Base-by-base conservation (phyloP, 2,797 vertebrate species). In the Gambusia yucatana region DNA sequence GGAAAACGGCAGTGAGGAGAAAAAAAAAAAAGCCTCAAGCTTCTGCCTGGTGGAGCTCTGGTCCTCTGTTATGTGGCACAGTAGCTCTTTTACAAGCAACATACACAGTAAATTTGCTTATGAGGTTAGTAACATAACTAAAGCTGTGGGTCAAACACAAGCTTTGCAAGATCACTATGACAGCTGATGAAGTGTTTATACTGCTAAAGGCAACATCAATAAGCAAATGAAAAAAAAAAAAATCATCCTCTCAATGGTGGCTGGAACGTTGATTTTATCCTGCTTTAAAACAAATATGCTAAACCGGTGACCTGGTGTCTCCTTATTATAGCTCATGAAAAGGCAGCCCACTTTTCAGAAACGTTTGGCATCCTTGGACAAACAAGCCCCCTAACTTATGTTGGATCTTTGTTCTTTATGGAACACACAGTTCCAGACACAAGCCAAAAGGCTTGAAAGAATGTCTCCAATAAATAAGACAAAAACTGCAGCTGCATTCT, bases 1-100 rank as follows among this genome's bases (percentile, higher is more conserved):
- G 73, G 69, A 79, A 77, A 77, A 73, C 50, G 84, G 77, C 71
- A 65, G 67, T 73, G 25, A 86, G 61, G 79, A 84, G 8, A 65
- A 36, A 33, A 63, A 36, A 36, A 63, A 36, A 17, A 36, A 36
- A 33, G 74, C 16, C 33, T 47, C 33, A 74, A 52, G 70, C 46
- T 67, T 67, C 43, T 84, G 77, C 74, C 81, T 63, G 10, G 65
- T 44, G 39, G 44, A 61, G 65, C 52, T 59, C 72, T 52, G 36
- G n/a, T 61, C 36, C 71, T 7, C n/a, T 46, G 25, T 41, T 73
- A 41, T 73, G 10, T 79, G 52, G 2, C 57, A 80, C 8, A 71
- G 44, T 44, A 33, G n/a, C 43, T 80, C 2, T 48, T 72, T 43
- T 22, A 39, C 39, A 78, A 57, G 10, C 10, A 6, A 2, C 4